Evolutionary conservation across 2,888 invertebrate species (phyloP).

Genomic region (Ryuthela nishihirai): DNA sequence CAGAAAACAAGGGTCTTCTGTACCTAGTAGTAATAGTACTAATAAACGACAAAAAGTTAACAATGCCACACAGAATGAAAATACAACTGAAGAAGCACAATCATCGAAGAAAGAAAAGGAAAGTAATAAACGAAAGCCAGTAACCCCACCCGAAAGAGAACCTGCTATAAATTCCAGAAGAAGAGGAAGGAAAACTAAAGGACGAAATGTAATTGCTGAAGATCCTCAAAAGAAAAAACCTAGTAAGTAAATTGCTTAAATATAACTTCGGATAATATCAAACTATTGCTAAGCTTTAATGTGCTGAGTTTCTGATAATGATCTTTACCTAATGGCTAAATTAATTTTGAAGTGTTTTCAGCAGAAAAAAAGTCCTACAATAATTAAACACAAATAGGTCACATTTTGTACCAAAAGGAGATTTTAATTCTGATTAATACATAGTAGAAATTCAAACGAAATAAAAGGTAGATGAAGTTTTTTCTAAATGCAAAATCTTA

Average conservation of each 20-base stretch:
- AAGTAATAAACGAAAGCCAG: conserved; percentile 5
- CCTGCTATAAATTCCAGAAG: conserved; percentile 7
- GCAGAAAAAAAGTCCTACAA: too few species aligned
- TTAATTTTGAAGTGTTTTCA: too few species aligned
- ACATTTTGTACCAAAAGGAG: too few species aligned
- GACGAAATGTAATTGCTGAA: conserved; percentile 3
- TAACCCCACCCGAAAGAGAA: conserved; percentile 9
- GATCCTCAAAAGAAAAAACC: conserved; percentile 30
- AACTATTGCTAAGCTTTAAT: too few species aligned
- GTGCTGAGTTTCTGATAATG: too few species aligned
- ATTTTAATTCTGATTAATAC: too few species aligned
- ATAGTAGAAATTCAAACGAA: too few species aligned
- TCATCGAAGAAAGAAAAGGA: conserved; percentile 27
- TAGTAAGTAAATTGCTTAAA: conserved; percentile 16
- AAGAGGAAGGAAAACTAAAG: conserved; percentile 32
- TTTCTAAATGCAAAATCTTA: too few species aligned
- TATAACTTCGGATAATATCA: too few species aligned
- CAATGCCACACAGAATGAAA: conserved; percentile 10
- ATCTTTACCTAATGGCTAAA: too few species aligned
- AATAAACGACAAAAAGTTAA: conserved; percentile 21
- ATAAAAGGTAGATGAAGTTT: too few species aligned
- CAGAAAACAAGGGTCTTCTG: conserved; percentile 5
- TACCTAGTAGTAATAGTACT: background rate
- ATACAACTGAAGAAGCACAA: conserved; percentile 13
- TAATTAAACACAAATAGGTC: too few species aligned